These are phyloP conservation scores for Natator depressus DNA, from an alignment of 2,113 vertebrate species.

Conservation along the genomic window DNA sequence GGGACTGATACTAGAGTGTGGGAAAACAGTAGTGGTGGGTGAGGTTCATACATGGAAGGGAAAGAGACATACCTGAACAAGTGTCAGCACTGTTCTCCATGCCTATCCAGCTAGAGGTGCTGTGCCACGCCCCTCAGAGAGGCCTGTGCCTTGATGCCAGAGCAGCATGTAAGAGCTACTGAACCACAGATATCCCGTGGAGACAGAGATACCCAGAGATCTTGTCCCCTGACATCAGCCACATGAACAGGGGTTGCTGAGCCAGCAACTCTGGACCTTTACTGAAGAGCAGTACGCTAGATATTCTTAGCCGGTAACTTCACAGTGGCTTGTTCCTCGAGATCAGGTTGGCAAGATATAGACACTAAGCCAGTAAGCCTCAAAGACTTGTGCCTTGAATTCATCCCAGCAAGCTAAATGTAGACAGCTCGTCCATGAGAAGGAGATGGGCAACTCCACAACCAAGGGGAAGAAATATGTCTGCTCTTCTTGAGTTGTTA, in stretches of 20 bases:
- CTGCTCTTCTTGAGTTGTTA: background rate
- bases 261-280: background rate
- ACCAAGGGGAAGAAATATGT: background rate
- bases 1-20: background rate
- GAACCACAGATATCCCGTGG: background rate
- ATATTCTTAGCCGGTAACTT: background rate
- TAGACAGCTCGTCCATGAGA: background rate
- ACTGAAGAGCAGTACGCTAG: background rate
- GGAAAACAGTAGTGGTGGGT: fast-evolving
- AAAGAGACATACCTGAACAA: background rate
- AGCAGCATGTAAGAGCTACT: background rate
- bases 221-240: background rate
- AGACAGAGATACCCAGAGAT: background rate
- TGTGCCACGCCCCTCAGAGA: background rate
- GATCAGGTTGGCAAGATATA: background rate
- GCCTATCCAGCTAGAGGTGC: background rate
- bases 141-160: background rate
- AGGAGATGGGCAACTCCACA: background rate
- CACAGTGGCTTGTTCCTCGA: background rate
- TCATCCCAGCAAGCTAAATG: background rate
- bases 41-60: background rate
- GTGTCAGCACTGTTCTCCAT: background rate
- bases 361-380: background rate
- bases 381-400: background rate
- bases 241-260: background rate